Evolutionary conservation across 2,888 invertebrate species (phyloP).

Genomic region (Drosophila engyochracea): DNA sequence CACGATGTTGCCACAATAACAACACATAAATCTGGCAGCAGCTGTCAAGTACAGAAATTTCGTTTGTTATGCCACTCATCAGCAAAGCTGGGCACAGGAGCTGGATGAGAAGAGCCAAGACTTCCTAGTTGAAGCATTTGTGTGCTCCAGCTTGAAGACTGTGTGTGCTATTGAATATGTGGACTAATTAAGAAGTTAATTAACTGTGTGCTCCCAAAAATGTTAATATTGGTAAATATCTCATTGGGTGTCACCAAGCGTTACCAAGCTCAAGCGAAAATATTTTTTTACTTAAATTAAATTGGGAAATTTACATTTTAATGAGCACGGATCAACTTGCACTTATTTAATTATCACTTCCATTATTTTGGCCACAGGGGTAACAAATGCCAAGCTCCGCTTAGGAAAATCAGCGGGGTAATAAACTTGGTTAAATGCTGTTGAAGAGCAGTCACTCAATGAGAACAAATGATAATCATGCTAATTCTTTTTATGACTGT

Average conservation of each 20-base stretch:
- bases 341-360: conserved; percentile 66
- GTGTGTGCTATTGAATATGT: background rate
- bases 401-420: background rate
- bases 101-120: background rate
- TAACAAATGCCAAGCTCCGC: conserved; percentile 14
- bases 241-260: background rate
- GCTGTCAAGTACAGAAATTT: conserved; percentile 68
- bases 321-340: conserved; percentile 11
- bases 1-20: conserved; percentile 52
- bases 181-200: background rate
- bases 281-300: background rate
- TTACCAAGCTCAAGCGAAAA: background rate
- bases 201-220: background rate
- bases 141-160: background rate
- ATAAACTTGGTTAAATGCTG: conserved; percentile 21
- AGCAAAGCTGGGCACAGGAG: background rate
- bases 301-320: background rate
- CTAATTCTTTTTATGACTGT: conserved; percentile 68
- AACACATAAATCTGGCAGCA: conserved; percentile 71
- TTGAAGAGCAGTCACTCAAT: conserved; percentile 29
- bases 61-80: conserved; percentile 43
- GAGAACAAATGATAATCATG: conserved; percentile 59
- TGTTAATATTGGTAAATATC: background rate
- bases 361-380: conserved; percentile 32
- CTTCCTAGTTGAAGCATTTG: background rate